Evolutionary conservation across 2,888 invertebrate species (phyloP), one percentile per base, ranked within the genome.

Genomic region (Oithona nana): DNA sequence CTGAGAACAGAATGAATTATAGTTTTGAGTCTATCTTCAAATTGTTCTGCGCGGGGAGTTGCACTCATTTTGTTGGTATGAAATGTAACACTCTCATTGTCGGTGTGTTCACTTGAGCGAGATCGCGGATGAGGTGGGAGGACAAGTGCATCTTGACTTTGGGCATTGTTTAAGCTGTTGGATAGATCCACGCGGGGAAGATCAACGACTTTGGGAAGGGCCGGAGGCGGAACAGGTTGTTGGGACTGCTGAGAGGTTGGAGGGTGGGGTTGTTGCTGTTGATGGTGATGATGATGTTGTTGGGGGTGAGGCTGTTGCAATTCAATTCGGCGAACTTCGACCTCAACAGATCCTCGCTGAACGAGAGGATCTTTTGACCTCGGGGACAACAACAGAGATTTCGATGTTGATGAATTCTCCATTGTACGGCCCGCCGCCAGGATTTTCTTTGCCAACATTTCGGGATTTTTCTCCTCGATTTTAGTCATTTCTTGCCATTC

Each of bases 381-480:
- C 39, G 39, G 39, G 39, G 39, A 39, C 39, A 39, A 39, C 8
- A 39, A 16, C 39, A 39, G 6, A 16, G 39, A 6, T 6, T 16
- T 39, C 39, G 6, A 11, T 6, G 39, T 39, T 20, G 26, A 26
- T 26, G 16, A 16, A 13, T 57, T 57, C 29, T 57, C 30, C 57
- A 2, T 28, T 28, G 13, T 57, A n/a, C 89, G 78, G 4, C 89
- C 88, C 0, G 87, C 88, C 73, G 89, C 89, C 48, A 89, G 75
- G 67, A 90, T 89, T 72, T 90, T 90, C 72, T 87, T 86, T 0
- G 89, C 89, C 61, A 89, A 75, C 60, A 89, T 80, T 73, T 89
- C 89, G 0, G 89, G 89, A 74, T 90, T 89, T 71, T 88, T 88
- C 71, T 90, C 90, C 70, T 89, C 86, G 64, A 89, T 89, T 74